Evolutionary conservation across 2,888 invertebrate species (phyloP), one percentile per base, ranked within the genome.

Genomic region (Rhabditoides inermis): DNA sequence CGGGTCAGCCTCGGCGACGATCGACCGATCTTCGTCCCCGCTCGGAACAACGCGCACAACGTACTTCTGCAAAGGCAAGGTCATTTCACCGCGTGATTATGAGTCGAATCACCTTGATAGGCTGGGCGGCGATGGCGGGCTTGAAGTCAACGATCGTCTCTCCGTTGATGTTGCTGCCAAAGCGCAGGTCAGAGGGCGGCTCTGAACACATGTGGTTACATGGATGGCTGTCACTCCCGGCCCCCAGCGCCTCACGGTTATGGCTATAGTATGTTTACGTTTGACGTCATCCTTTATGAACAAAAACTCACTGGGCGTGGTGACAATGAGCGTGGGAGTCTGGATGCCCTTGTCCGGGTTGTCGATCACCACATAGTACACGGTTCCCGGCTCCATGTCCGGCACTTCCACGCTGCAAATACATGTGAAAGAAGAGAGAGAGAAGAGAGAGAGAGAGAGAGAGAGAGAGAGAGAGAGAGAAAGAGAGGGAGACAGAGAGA

Each of bases 141-240:
- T 72, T 71, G 63, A 73, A 73, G 45, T 70, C 70, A 25, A 73
- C 51, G 4, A 73, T 63, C 37, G 65, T 63, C 37, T 74, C 74
- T 42, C 71, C 73, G 51, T 74, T 73, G 46, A 73, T 71, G 56
- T 71, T 74, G 39, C 69, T 63, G 40, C 74, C 73, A 25, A 74
- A 64, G 2, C 68, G 65, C 27, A 71, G 60, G 32, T 72, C 70
- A 28, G 58, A 58, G 6, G 74, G 70, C n/a, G 72, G 71, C 37
- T 68, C 71, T 72, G 39, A 35, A 71, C 10, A 48, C 12, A 47
- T 0, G 44, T 2, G 44, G 20, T 26, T 37, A n/a, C 6, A n/a
- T n/a, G n/a, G n/a, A n/a, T n/a, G n/a, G n/a, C n/a, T n/a, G n/a
- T n/a, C n/a, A n/a, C n/a, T n/a, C n/a, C n/a, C n/a, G n/a, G n/a